Evolutionary conservation across 1,140 invertebrate genomes (phyloP).

Genomic region (Metaphire vulgaris): DNA sequence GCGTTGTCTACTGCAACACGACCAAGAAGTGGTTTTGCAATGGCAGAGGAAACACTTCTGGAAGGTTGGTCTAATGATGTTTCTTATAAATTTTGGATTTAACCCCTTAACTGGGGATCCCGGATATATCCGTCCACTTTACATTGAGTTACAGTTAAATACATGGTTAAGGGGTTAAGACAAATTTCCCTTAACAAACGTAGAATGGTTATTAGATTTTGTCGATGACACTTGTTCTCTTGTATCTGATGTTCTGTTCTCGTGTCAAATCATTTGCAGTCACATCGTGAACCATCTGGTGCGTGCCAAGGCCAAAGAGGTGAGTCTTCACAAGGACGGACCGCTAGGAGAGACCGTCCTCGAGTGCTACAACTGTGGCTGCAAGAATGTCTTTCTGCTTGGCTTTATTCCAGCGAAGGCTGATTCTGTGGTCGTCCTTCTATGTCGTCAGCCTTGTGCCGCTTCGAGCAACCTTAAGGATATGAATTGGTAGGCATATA

Average conservation of each 20-base stretch:
- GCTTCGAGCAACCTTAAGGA: slow-evolving; percentile 92
- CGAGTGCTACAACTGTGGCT: slow-evolving; percentile 98
- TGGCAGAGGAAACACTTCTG: slow-evolving; percentile 92
- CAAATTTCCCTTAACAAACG: too few species aligned
- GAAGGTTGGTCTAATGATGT: too few species aligned
- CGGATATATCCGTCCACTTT: too few species aligned
- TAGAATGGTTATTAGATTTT: too few species aligned
- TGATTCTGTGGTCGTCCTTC: slow-evolving; percentile 92
- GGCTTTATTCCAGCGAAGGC: slow-evolving; percentile 99
- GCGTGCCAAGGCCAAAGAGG: slow-evolving; percentile 95
- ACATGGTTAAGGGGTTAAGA: too few species aligned
- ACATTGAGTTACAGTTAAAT: too few species aligned
- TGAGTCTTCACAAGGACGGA: slow-evolving; percentile 93
- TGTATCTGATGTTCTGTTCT: too few species aligned
- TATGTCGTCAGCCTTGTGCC: slow-evolving; percentile 96
- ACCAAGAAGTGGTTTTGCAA: slow-evolving; percentile 99
- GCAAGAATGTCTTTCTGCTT: slow-evolving; percentile 85
- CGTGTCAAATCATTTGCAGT: slow-evolving; percentile 59
- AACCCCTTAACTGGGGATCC: too few species aligned
- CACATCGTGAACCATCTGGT: slow-evolving; percentile 99
- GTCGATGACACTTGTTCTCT: too few species aligned
- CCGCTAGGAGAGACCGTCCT: slow-evolving; percentile 93
- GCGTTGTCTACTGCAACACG: slow-evolving; percentile 94
- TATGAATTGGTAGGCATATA: slow-evolving; percentile 84
- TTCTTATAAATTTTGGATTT: too few species aligned